Conservation (phyloP, 2,888 invertebrate genomes). For the Eristalinus aeneus region DNA sequence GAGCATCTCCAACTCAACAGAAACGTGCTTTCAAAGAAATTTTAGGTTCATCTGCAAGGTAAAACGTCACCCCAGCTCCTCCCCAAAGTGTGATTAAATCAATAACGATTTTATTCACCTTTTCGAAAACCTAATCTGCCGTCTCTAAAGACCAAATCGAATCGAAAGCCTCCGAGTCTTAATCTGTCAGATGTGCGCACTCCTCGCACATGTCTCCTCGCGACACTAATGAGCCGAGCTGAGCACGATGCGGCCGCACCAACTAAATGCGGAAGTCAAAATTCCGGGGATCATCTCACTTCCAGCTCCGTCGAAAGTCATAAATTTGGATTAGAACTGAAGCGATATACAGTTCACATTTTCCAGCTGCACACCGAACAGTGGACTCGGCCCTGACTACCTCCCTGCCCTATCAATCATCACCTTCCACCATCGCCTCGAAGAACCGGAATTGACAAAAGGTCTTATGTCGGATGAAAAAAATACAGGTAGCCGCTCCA, state of each 20-base stretch:
- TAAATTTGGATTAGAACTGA: constrained; percentile 62
- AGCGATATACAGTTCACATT: constrained; percentile 4
- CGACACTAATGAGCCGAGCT: constrained; percentile 30
- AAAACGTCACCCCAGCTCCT: too few relatives aligned
- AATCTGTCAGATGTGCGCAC: constrained; percentile 11
- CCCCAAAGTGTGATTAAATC: too few relatives aligned
- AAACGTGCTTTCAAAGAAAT: too few relatives aligned
- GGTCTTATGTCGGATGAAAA: constrained; percentile 6
- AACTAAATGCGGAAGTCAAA: constrained; percentile 53
- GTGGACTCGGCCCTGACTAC: constrained; percentile 16
- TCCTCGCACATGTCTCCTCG: constrained; percentile 33
- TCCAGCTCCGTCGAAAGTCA: constrained; percentile 50
- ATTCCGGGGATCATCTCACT: constrained; percentile 58
- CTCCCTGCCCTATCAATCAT: constrained; percentile 57
- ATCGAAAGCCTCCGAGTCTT: background rate
- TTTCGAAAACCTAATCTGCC: background rate
- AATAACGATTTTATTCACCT: background rate
- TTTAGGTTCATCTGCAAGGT: too few relatives aligned
- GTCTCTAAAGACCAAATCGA: constrained; percentile 3
- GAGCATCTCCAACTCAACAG: too few relatives aligned
- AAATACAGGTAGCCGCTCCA: constrained; percentile 19
- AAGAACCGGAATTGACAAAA: constrained; percentile 21
- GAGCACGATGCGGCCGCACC: background rate
- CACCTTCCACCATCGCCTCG: constrained; percentile 38
- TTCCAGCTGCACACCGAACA: constrained; percentile 64